Evolutionary conservation across 2,797 vertebrate species (phyloP), one percentile per base, ranked within the genome.

Genomic region (Propithecus perrieri): DNA sequence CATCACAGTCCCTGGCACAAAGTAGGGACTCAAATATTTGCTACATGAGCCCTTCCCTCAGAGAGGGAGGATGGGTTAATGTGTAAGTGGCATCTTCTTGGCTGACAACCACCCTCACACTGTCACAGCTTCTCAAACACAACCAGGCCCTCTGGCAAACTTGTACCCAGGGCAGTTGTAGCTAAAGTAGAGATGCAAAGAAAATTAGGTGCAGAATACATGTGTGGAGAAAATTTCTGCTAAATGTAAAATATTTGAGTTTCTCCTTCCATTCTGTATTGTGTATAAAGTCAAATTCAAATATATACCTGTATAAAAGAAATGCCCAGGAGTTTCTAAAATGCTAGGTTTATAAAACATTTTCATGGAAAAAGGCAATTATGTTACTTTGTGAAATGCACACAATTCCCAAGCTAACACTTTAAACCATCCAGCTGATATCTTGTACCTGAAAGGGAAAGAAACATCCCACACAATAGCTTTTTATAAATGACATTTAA

Each of bases 241-340:
- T 85, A 38, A 53, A 85, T 14, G 65, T 33, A 41, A 89, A 69
- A 80, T 63, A 94, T 9, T 22, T 84, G 74, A 41, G 17, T 28
- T 72, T 48, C 85, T n/a, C 48, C 38, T 94, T 72, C 38, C 57
- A 28, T 41, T n/a, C 59, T 35, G 5, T 33, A n/a, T 4, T 57
- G 24, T 43, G 53, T 20, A 78, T 69, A 41, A 94, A n/a, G 61
- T 38, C 72, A 75, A 81, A 91, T 55, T 85, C 78, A 86, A 89
- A 18, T 78, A 46, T 91, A 78, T 85, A 17, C 67, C 26, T 88
- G 5, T 43, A 83, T 50, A 50, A 84, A 89, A 85, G 89, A 88
- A 95, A 91, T 48, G 30, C 80, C 75, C 18, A 53, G 71, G 48
- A 80, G 20, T 83, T 91, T 94, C 80, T 95, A 95, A 87, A 93